Evolutionary conservation across 2,113 vertebrate genomes (phyloP).

Genomic region (Psittacula cyanocephala): DNA sequence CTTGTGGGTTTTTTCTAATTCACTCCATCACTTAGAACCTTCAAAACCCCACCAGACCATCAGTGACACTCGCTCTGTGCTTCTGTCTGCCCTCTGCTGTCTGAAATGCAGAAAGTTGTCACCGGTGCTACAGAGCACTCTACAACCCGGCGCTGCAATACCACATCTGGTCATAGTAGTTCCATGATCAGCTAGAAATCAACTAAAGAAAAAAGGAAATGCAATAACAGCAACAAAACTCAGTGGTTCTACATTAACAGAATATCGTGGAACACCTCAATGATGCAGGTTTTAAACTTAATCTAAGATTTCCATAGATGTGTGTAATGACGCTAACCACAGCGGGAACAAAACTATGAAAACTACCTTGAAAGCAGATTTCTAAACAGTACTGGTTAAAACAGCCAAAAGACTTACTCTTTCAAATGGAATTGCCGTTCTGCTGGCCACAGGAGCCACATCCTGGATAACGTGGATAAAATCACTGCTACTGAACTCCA

Average conservation of each 20-base stretch:
- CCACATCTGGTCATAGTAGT: not conserved
- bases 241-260: not conserved
- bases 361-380: not conserved
- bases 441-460: not conserved
- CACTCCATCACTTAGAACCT: not conserved
- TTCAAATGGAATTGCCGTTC: not conserved
- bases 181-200: not conserved
- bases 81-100: slow-evolving; percentile 23
- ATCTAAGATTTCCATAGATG: not conserved
- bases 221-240: not conserved
- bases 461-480: not conserved
- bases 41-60: not conserved
- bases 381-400: not conserved
- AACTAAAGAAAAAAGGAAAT: not conserved
- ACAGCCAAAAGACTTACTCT: not conserved
- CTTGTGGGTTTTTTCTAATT: not conserved
- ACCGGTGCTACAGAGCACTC: not conserved
- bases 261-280: not conserved
- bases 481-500: not conserved
- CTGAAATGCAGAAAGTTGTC: not conserved
- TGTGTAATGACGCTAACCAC: not conserved
- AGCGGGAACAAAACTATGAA: not conserved
- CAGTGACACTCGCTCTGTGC: not conserved
- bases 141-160: fast-evolving
- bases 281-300: not conserved